phyloP scores from a whole-genome alignment of 2,888 invertebrate genomes.

The Chrysolina oricalcia region DNA sequence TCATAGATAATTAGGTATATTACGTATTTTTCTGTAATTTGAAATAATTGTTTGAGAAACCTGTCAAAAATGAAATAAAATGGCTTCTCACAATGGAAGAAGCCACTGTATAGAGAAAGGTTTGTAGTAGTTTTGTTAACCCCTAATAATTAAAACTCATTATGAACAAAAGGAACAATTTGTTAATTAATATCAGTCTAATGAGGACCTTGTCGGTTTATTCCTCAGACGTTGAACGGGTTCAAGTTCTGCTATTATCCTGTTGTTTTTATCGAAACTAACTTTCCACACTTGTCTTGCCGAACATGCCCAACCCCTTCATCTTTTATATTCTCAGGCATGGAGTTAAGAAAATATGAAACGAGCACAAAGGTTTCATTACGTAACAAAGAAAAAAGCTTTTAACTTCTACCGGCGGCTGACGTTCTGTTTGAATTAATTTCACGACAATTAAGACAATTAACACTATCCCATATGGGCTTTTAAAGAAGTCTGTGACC shows the following conservation, averaged over 20 bases:
- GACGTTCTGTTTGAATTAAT: conserved; percentile 34
- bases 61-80: too few relatives aligned
- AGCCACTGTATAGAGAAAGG: too few relatives aligned
- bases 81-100: too few relatives aligned
- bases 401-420: conserved; percentile 29
- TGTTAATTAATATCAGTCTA: neutral
- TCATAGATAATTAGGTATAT: too few relatives aligned
- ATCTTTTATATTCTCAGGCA: conserved; percentile 20
- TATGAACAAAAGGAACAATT: too few relatives aligned
- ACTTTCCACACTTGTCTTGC: neutral
- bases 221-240: neutral
- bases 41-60: too few relatives aligned
- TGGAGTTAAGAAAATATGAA: conserved; percentile 6
- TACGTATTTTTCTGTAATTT: too few relatives aligned
- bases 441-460: conserved; percentile 34
- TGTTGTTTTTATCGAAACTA: neutral
- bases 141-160: too few relatives aligned
- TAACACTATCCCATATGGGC: conserved; percentile 26
- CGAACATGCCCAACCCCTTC: conserved; percentile 1
- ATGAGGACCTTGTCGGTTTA: neutral
- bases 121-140: too few relatives aligned
- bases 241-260: neutral
- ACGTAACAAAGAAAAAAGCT: conserved; percentile 34
- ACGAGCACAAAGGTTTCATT: conserved; percentile 29
- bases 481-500: conserved; percentile 23